Percentiles rank a stretch among this genome's conserved stretches.
Conservation (phyloP, 2,888 invertebrate genomes). For the Meandrusa payeni region DNA sequence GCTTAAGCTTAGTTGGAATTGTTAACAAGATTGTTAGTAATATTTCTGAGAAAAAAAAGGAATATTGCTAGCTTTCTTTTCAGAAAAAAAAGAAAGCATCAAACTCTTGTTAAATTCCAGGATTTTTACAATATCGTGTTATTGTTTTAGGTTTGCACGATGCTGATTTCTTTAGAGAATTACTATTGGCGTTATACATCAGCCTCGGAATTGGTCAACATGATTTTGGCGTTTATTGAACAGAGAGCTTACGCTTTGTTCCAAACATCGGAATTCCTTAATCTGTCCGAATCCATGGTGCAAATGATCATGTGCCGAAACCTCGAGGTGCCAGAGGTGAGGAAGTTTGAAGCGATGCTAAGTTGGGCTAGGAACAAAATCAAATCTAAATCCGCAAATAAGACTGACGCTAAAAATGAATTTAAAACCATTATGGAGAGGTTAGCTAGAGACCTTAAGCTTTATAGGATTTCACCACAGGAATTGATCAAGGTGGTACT, state of each 20-base stretch:
- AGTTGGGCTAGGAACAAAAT: constrained; percentile 94
- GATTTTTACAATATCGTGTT: too few relatives aligned
- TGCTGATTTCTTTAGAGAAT: constrained; percentile 95
- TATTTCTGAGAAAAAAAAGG: too few relatives aligned
- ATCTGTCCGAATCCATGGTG: constrained; percentile 96
- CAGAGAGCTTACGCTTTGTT: constrained; percentile 92
- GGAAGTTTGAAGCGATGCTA: constrained; percentile 96
- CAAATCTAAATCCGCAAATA: constrained; percentile 86
- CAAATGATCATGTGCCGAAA: constrained; percentile 97
- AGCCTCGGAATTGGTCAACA: constrained; percentile 95
- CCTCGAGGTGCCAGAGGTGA: constrained; percentile 92
- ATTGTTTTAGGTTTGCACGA: constrained; percentile 86
- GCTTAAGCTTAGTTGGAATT: too few relatives aligned
- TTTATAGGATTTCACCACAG: constrained; percentile 94
- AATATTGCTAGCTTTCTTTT: too few relatives aligned
- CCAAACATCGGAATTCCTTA: constrained; percentile 90
- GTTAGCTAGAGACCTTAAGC: constrained; percentile 91
- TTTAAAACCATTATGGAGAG: constrained; percentile 97
- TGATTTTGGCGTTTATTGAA: constrained; percentile 95
- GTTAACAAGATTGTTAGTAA: too few relatives aligned
- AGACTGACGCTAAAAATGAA: constrained; percentile 92
- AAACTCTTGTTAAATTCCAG: too few relatives aligned
- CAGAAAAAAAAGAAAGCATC: too few relatives aligned
- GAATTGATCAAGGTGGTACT: constrained; percentile 95
- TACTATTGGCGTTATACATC: constrained; percentile 98